Percentiles rank a stretch among this genome's conserved stretches.
Conservation (phyloP, 1,140 invertebrate genomes). For the Watersipora subatra region DNA sequence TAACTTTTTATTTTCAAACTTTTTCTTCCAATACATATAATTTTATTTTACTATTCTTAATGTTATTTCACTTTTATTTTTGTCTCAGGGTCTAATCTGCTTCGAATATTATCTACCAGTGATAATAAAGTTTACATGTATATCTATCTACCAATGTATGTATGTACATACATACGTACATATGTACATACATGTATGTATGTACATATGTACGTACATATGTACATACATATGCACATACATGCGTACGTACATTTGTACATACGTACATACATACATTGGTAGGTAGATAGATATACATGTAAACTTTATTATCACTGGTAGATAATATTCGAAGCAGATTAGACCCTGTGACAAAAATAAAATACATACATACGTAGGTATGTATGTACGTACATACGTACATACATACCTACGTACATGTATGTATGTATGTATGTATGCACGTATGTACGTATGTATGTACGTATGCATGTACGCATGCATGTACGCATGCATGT, state of each 20-base stretch:
- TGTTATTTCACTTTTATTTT: no score
- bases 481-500: conserved; percentile 13
- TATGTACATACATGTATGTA: conserved; percentile 5
- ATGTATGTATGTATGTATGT: conserved; percentile 15
- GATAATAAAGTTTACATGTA: conserved; percentile 19
- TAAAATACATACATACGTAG: conserved; percentile 13
- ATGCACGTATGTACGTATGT: conserved; percentile 14
- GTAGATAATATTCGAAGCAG: conserved; percentile 13
- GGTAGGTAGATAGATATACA: conserved; percentile 9
- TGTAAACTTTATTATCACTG: conserved; percentile 9
- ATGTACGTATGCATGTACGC: conserved; percentile 11
- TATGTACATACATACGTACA: conserved; percentile 7
- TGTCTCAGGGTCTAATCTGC: no score
- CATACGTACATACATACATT: conserved; percentile 8
- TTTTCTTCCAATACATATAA: no score
- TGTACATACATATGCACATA: conserved; percentile 7
- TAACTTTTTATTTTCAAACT: no score
- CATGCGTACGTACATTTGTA: conserved; percentile 9
- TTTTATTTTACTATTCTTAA: no score
- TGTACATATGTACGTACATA: conserved; percentile 9
- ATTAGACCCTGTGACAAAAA: conserved; percentile 14
- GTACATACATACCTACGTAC: conserved; percentile 9
- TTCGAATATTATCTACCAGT: no score
- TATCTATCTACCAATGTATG: conserved; percentile 6
- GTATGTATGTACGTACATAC: conserved; percentile 8